Evolutionary conservation across 2,888 invertebrate species (phyloP).

Genomic region (Drosophila antonietae): DNA sequence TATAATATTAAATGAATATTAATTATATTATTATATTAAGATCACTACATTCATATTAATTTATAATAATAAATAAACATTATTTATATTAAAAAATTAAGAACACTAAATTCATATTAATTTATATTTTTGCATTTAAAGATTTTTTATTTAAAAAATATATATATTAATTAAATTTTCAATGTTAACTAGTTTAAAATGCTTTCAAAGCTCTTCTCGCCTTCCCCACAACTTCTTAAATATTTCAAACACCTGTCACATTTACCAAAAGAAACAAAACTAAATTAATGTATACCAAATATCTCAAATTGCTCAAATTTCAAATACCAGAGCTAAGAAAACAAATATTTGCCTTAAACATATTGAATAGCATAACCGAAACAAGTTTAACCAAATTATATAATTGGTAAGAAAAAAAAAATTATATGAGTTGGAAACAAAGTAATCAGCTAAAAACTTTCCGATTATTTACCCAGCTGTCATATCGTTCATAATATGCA

Average conservation of each 20-base stretch:
- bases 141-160: no score
- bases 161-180: not conserved
- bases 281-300: not conserved
- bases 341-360: constrained; percentile 9
- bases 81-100: no score
- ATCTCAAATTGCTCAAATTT: not conserved
- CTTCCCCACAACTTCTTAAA: not conserved
- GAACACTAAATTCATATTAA: no score
- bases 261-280: not conserved
- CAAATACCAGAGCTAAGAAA: not conserved
- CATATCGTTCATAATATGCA: constrained; percentile 35
- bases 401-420: constrained; percentile 37
- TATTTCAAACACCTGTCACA: not conserved
- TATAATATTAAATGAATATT: not conserved
- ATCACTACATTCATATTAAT: not conserved
- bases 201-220: not conserved
- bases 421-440: constrained; percentile 9
- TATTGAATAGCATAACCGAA: constrained; percentile 28
- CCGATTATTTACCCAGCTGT: constrained; percentile 43
- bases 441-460: constrained; percentile 24
- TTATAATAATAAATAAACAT: not conserved
- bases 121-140: not conserved
- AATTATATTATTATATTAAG: no score
- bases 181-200: not conserved
- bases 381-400: constrained; percentile 42